Base-by-base conservation (phyloP, 2,888 invertebrate genomes). In the Pherbina coryleti region DNA sequence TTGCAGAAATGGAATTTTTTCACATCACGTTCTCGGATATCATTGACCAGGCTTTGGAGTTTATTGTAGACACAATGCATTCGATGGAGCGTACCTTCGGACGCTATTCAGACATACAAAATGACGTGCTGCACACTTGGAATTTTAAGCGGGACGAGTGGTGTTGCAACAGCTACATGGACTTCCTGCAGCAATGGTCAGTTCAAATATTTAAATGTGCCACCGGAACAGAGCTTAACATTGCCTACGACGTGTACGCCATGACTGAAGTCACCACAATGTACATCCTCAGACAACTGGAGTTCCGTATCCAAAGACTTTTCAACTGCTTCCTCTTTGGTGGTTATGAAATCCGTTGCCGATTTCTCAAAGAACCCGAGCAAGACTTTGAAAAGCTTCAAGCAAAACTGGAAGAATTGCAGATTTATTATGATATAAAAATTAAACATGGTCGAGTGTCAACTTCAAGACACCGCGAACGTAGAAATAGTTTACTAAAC, bases 1-100 rank as follows among this genome's bases (percentile, higher is more conserved):
- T 86, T 80, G 79, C 83, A 0, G 89, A 89, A 84, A 88, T 88
- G 87, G 89, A 89, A 74, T 87, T 86, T 77, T 85, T 89, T 66
- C 84, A 87, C 55, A 81, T 86, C 17, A 81, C 84, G 80, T 83
- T 88, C 62, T 84, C 84, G 0, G 87, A 85, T 78, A 82, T 87
- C 34, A 79, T 88, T 3, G 87, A 89, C 75, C 86, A 88, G 75
- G 85, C 85, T n/a, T 71, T 85, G 2, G 88, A 86, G 62, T 88
- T 85, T 51, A 83, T 85, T 3, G 79, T 82, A 3, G 84, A 86
- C 57, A 84, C 84, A 8, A 78, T 88, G 51, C 69, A 79, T 0
- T 78, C 82, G 2, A 81, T 84, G n/a, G 83, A 84, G 66, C 82
- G 78, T 5, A 84, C 84, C 7, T 85, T 86, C 55, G 77, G 78